Evolutionary conservation across 2,888 invertebrate species (phyloP).

Genomic region (Zygaena filipendulae): DNA sequence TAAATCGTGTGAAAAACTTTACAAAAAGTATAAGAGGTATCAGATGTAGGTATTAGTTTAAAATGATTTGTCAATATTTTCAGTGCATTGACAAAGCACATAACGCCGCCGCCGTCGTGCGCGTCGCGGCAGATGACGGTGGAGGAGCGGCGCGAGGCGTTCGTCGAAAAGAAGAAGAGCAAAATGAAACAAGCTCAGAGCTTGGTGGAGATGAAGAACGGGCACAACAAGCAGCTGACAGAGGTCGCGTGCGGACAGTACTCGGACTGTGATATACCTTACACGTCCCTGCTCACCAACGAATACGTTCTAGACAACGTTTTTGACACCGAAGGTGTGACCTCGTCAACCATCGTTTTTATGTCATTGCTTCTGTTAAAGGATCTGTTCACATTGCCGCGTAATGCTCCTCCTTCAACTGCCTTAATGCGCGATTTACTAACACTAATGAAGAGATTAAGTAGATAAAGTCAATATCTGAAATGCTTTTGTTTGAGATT

Average conservation of each 20-base stretch:
- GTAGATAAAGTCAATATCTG: conserved; percentile 16
- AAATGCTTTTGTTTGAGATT: too few relatives aligned
- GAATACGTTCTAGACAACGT: conserved; percentile 47
- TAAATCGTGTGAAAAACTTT: too few relatives aligned
- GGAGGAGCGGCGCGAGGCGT: conserved; percentile 45
- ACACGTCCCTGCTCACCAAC: conserved; percentile 47
- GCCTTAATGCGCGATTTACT: too few relatives aligned
- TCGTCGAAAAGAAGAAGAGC: conserved; percentile 47
- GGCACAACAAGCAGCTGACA: conserved; percentile 36
- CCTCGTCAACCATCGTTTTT: too few relatives aligned
- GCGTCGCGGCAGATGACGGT: conserved; percentile 35
- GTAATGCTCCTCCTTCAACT: too few relatives aligned
- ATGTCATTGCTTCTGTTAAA: too few relatives aligned
- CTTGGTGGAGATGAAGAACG: conserved; percentile 43
- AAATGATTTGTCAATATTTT: conserved; percentile 19
- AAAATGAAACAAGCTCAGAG: conserved; percentile 49
- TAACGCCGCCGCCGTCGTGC: conserved; percentile 70
- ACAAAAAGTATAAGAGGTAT: too few relatives aligned
- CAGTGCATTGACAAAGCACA: conserved; percentile 77
- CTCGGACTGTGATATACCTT: conserved; percentile 54
- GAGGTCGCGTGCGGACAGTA: conserved; percentile 39
- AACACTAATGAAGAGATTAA: too few relatives aligned
- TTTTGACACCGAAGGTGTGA: conserved; percentile 44
- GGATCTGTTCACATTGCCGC: too few relatives aligned
- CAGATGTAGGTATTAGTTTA: background rate